Percentiles rank a stretch among this genome's conserved stretches.
These are phyloP conservation scores for Ricordea florida DNA, from an alignment of 92 coral and sea anemone genomes.

Conservation along the genomic window DNA sequence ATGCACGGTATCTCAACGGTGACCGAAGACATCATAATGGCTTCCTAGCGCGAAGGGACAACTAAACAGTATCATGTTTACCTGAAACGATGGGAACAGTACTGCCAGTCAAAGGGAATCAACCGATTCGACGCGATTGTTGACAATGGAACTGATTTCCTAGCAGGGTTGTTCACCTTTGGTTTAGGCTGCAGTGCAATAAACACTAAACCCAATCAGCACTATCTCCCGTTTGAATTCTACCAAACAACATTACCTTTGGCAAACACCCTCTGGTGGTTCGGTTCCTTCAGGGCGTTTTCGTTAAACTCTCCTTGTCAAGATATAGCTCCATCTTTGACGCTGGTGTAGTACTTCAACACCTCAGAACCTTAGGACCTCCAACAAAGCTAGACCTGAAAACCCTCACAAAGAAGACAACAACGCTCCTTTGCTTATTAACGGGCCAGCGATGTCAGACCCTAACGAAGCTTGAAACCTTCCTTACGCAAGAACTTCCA, in stretches of 20 bases:
- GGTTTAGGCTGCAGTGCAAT: neutral
- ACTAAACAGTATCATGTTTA: too few relatives aligned
- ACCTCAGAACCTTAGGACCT: conserved; percentile 20
- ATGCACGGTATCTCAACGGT: neutral
- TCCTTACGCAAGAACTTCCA: conserved; percentile 22
- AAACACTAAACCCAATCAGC: neutral
- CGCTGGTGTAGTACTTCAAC: conserved; percentile 21
- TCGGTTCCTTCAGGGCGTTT: conserved; percentile 22
- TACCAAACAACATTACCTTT: conserved; percentile 30
- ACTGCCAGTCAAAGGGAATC: conserved; percentile 18
- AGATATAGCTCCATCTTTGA: conserved; percentile 39
- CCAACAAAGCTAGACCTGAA: conserved; percentile 17
- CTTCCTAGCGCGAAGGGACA: neutral
- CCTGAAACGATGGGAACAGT: too few relatives aligned
- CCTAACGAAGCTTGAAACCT: conserved; percentile 21
- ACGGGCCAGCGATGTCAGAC: conserved; percentile 54
- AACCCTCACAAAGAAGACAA: conserved; percentile 21
- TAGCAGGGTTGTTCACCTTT: neutral
- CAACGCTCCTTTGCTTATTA: conserved; percentile 38
- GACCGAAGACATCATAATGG: conserved; percentile 10
- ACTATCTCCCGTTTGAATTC: neutral
- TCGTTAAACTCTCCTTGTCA: conserved; percentile 24
- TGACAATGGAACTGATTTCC: neutral
- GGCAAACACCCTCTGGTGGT: conserved; percentile 29
- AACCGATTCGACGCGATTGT: conserved; percentile 1